Conservation (phyloP, 2,113 vertebrate species). For the Thinocorus orbignyianus region DNA sequence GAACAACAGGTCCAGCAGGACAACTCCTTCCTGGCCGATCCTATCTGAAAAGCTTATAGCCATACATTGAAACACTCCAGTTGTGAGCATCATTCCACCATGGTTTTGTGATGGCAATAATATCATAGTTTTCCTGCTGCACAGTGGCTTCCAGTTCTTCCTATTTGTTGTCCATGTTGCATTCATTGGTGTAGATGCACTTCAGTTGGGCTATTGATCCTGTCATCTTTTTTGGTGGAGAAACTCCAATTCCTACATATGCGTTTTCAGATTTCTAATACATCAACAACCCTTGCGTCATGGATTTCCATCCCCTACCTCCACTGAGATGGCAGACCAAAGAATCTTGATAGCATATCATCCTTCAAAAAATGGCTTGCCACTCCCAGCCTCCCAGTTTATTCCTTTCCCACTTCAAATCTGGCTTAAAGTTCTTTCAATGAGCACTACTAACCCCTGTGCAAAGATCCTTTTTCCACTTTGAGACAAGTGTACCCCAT, state of each 20-base stretch:
- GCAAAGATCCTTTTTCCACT: not conserved
- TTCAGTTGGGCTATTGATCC: not conserved
- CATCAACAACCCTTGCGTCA: not conserved
- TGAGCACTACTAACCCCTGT: not conserved
- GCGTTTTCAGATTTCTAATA: not conserved
- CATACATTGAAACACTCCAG: not conserved
- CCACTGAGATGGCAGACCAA: not conserved
- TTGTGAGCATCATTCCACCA: not conserved
- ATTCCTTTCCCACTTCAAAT: not conserved
- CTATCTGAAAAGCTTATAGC: not conserved
- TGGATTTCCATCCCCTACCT: not conserved
- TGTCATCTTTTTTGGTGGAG: not conserved
- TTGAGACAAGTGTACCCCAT: not conserved
- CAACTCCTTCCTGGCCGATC: not conserved
- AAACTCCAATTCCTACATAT: not conserved
- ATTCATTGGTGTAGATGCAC: not conserved
- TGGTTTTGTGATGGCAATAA: not conserved
- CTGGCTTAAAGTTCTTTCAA: not conserved
- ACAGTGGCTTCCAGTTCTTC: not conserved
- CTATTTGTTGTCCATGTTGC: not conserved
- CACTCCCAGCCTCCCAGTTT: not conserved
- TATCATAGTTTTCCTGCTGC: not conserved
- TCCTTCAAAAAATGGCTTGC: not conserved
- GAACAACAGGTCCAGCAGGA: too few species aligned
- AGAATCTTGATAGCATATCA: not conserved